Conservation (phyloP, 1,140 invertebrate species). For the Bombyx mandarina region DNA sequence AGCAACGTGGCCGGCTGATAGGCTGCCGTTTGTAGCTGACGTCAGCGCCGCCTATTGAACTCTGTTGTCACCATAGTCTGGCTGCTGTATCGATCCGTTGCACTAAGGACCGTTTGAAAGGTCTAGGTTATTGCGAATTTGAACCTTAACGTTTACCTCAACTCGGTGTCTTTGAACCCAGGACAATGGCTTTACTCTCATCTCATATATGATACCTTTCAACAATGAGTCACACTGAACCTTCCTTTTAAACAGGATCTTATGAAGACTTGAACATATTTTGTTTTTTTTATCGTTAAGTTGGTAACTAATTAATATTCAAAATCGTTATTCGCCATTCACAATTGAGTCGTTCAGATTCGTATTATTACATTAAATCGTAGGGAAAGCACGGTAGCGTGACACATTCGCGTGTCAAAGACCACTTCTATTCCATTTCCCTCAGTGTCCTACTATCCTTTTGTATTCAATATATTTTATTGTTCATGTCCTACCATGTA, state of each 20-base stretch:
- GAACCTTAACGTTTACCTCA: constrained; percentile 10
- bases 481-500: constrained; percentile 13
- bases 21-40: constrained; percentile 47
- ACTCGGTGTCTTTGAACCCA: constrained; percentile 11
- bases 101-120: constrained; percentile 34
- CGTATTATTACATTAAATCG: constrained; percentile 31
- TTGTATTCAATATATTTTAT: constrained; percentile 39
- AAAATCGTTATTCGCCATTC: background rate
- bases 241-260: constrained; percentile 14
- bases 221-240: too few relatives aligned
- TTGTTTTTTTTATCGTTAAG: background rate
- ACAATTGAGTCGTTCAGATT: constrained; percentile 40
- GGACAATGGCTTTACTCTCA: constrained; percentile 5
- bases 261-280: constrained; percentile 12
- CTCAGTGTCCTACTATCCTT: constrained; percentile 38
- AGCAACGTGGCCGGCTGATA: constrained; percentile 46
- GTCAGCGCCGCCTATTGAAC: constrained; percentile 60
- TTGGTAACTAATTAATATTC: too few relatives aligned
- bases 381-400: constrained; percentile 51
- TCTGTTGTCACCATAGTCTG: constrained; percentile 43
- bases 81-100: constrained; percentile 60
- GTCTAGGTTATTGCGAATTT: constrained; percentile 22
- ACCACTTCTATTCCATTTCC: constrained; percentile 23
- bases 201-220: too few relatives aligned
- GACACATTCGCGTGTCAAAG: constrained; percentile 51